Conservation (phyloP, 2,797 vertebrate species). For the Gymnothorax javanicus region DNA sequence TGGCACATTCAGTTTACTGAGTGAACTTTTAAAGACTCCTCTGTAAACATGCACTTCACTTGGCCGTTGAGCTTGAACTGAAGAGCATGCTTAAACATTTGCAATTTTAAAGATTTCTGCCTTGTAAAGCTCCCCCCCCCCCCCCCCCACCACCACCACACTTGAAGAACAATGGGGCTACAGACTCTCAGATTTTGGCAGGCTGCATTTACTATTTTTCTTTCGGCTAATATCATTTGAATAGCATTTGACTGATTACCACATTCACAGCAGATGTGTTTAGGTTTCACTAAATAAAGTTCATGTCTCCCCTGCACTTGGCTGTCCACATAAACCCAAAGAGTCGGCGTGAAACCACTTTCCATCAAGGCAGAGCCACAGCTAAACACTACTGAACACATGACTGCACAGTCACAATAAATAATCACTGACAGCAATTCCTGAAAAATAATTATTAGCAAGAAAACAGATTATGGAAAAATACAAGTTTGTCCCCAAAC, state of each 20-base stretch:
- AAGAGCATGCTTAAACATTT: too few species aligned
- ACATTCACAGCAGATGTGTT: neutral
- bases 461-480: neutral
- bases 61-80: neutral
- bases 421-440: neutral
- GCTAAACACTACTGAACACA: neutral
- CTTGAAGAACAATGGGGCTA: neutral
- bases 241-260: neutral
- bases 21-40: neutral
- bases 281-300: neutral
- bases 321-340: neutral
- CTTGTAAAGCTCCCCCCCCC: neutral
- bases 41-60: neutral
- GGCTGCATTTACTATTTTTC: neutral
- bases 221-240: neutral
- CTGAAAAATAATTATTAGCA: neutral
- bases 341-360: neutral
- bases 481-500: neutral
- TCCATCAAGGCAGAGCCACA: neutral
- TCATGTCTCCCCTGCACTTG: neutral
- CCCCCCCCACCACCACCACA: neutral
- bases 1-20: neutral
- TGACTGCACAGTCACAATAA: neutral
- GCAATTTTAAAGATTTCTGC: neutral
- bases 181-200: neutral